Evolutionary conservation across 2,888 invertebrate species (phyloP).

Genomic region (Clusia tigrina): DNA sequence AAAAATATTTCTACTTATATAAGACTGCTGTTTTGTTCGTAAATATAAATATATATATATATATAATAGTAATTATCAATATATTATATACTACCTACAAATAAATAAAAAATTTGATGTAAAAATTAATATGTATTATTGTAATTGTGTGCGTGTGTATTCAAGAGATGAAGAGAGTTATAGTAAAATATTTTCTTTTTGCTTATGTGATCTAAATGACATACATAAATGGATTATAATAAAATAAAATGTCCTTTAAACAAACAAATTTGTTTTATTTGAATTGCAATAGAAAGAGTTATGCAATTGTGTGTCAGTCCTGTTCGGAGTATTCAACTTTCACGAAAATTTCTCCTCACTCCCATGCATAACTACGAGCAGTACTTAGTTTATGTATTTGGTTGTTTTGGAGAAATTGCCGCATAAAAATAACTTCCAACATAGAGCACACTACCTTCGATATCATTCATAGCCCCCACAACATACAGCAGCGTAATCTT

Average conservation of each 20-base stretch:
- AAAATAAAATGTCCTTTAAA: conserved; percentile 49
- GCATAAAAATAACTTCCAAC: no score
- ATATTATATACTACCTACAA: conserved; percentile 23
- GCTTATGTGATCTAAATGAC: conserved; percentile 54
- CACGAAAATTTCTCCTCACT: no score
- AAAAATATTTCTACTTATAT: conserved; percentile 62
- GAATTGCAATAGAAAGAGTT: no score
- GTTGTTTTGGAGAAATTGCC: no score
- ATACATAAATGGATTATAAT: conserved; percentile 33
- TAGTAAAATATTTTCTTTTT: conserved; percentile 60
- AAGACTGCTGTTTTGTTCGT: conserved; percentile 66
- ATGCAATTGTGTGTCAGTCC: no score
- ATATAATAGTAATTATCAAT: conserved; percentile 40
- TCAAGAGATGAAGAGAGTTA: conserved; percentile 35
- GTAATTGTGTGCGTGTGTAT: conserved; percentile 30
- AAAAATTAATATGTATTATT: conserved; percentile 34
- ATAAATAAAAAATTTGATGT: conserved; percentile 31
- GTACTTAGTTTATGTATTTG: no score
- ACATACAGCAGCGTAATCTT: no score
- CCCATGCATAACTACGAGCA: no score
- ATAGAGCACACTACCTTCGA: no score
- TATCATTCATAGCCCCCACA: no score
- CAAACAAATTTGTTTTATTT: conserved; percentile 30
- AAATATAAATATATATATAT: conserved; percentile 60
- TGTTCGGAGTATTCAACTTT: no score